phyloP scores from a whole-genome alignment of 2,888 invertebrate species.

The Ctenicera cuprea region DNA sequence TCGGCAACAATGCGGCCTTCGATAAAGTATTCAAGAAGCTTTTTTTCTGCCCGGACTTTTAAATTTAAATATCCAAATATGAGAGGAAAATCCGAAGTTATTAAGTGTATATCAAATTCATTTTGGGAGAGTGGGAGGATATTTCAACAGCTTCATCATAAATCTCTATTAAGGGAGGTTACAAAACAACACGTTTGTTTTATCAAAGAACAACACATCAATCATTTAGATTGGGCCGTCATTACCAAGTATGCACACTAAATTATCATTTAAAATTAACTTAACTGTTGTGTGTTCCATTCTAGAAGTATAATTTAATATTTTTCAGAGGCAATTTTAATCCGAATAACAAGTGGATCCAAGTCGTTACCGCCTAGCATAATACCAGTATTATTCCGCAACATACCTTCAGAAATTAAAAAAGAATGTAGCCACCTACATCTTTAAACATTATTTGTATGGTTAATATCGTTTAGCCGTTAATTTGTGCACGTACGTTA shows the following conservation, averaged over 20 bases:
- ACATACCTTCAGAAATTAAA: too few relatives aligned
- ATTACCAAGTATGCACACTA: slow-evolving; percentile 67
- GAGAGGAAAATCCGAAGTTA: slow-evolving; percentile 4
- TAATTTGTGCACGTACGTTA: too few relatives aligned
- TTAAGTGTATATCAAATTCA: slow-evolving; percentile 20
- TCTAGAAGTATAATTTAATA: slow-evolving; percentile 22
- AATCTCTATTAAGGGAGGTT: slow-evolving; percentile 70
- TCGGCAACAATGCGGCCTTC: slow-evolving; percentile 1
- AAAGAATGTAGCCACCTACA: too few relatives aligned
- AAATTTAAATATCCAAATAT: slow-evolving; percentile 2
- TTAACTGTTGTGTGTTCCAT: slow-evolving; percentile 30
- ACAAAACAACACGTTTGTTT: slow-evolving; percentile 68
- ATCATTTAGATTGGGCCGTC: slow-evolving; percentile 72
- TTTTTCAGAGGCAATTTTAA: slow-evolving; percentile 1
- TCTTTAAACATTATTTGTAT: too few relatives aligned
- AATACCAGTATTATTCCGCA: too few relatives aligned
- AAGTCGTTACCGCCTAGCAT: too few relatives aligned
- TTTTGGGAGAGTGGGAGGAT: slow-evolving; percentile 27
- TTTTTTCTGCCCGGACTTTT: neutral
- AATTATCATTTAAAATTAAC: slow-evolving; percentile 57
- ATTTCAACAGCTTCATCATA: slow-evolving; percentile 62
- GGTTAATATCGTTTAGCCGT: too few relatives aligned
- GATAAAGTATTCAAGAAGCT: neutral
- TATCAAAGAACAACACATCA: slow-evolving; percentile 71
- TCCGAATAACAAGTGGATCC: too few relatives aligned